Percentiles rank a stretch among this genome's conserved stretches.
These are phyloP conservation scores for Emmelina monodactyla DNA, from an alignment of 2,888 invertebrate genomes.

Conservation along the genomic window DNA sequence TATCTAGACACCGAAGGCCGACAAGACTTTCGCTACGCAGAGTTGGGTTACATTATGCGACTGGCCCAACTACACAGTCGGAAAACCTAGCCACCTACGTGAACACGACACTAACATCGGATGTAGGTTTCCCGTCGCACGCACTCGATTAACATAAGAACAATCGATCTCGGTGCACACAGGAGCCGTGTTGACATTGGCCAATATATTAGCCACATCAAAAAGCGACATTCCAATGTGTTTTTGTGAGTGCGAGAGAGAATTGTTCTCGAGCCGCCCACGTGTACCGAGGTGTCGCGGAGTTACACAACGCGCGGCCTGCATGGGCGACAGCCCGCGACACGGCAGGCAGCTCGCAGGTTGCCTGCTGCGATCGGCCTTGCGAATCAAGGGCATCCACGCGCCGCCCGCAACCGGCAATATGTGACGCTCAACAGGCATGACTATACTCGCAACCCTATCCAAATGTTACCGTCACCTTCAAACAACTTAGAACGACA, in stretches of 20 bases:
- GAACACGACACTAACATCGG: conserved; percentile 25
- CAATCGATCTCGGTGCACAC: background rate
- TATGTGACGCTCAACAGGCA: conserved; percentile 24
- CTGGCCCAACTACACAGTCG: conserved; percentile 40
- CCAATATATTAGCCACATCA: conserved; percentile 54
- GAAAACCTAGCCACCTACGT: conserved; percentile 58
- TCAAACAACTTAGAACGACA: no score
- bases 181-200: conserved; percentile 59
- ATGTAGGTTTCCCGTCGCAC: background rate
- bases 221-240: conserved; percentile 51
- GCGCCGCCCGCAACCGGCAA: conserved; percentile 12
- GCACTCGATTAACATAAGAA: background rate
- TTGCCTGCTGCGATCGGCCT: conserved; percentile 34
- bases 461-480: no score
- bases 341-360: conserved; percentile 26
- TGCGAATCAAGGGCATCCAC: conserved; percentile 25
- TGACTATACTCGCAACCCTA: no score
- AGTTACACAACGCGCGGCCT: conserved; percentile 45
- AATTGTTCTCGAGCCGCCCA: conserved; percentile 51
- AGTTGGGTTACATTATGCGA: conserved; percentile 35
- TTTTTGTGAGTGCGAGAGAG: conserved; percentile 39
- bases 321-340: conserved; percentile 22
- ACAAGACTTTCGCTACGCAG: conserved; percentile 55
- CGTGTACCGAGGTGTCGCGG: conserved; percentile 32
- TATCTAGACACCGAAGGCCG: conserved; percentile 59